These are phyloP conservation scores for Protobothrops mucrosquamatus DNA, from an alignment of 2,113 vertebrate genomes.

Conservation along the genomic window DNA sequence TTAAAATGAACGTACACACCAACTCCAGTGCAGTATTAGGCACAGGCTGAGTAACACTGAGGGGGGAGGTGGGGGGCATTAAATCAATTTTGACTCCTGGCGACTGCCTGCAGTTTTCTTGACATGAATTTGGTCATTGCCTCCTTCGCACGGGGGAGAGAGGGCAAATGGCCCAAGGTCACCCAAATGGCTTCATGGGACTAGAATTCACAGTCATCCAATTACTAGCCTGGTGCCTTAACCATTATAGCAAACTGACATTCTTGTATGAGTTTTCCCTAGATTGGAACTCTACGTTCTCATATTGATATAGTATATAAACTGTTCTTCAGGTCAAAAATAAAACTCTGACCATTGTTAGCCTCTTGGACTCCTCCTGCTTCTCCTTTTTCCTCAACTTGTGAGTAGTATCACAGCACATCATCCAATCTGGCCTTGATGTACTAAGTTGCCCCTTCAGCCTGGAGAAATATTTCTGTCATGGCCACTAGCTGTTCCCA, in stretches of 20 bases:
- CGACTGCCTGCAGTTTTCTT: too few species aligned
- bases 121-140: too few species aligned
- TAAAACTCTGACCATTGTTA: too few species aligned
- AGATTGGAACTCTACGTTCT: neutral
- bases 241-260: neutral
- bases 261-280: neutral
- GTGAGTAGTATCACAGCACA: neutral
- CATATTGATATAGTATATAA: neutral
- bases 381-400: neutral
- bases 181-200: neutral
- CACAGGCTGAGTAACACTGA: neutral
- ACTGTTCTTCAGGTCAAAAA: too few species aligned
- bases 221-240: neutral
- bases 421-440: neutral
- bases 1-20: neutral
- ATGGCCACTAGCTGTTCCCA: neutral
- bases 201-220: neutral
- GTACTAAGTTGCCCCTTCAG: neutral
- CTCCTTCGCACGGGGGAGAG: neutral
- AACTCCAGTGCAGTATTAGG: neutral
- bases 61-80: too few species aligned
- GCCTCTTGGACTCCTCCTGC: neutral
- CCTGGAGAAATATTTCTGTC: neutral
- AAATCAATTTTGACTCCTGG: too few species aligned
- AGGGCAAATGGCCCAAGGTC: neutral